A percentile compares a stretch with the other conserved stretches of the same genome.
These are phyloP conservation scores for Lepidurus couesii DNA, from an alignment of 1,140 invertebrate species.

Conservation along the genomic window DNA sequence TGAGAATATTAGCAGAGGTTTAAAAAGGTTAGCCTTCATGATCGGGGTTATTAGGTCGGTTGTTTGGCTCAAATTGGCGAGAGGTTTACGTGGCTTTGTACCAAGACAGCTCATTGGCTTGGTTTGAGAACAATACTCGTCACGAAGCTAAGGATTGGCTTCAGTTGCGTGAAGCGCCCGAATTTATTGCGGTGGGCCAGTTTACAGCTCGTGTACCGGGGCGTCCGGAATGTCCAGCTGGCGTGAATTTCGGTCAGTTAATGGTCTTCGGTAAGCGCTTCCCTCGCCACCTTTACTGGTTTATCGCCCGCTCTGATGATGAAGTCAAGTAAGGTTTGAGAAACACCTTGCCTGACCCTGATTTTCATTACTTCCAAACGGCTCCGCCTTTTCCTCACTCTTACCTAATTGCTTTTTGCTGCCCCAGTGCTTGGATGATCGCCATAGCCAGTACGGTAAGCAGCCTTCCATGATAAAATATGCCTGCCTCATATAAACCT, in stretches of 20 bases:
- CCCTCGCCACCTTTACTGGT: slow-evolving; percentile 41
- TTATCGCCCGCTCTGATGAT: slow-evolving; percentile 40
- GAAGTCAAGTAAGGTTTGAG: slow-evolving; percentile 39
- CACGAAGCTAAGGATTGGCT: slow-evolving; percentile 40
- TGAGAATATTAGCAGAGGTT: background rate
- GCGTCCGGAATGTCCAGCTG: slow-evolving; percentile 40
- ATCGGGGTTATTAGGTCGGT: slow-evolving; percentile 40
- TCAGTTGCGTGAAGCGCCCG: slow-evolving; percentile 43
- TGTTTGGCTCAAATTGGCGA: slow-evolving; percentile 44
- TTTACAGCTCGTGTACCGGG: slow-evolving; percentile 41
- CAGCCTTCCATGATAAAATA: slow-evolving; percentile 35
- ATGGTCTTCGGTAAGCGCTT: slow-evolving; percentile 42
- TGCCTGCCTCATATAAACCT: background rate
- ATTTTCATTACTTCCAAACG: background rate
- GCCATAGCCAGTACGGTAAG: slow-evolving; percentile 64
- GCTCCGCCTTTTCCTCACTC: background rate
- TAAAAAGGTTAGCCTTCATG: background rate
- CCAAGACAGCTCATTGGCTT: slow-evolving; percentile 43
- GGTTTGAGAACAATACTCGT: slow-evolving; percentile 42
- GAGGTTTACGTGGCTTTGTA: slow-evolving; percentile 44
- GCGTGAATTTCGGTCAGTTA: slow-evolving; percentile 38
- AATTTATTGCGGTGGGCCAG: slow-evolving; percentile 44
- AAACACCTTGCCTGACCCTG: slow-evolving; percentile 26
- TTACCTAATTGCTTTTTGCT: slow-evolving; percentile 41
- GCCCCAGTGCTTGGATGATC: slow-evolving; percentile 58